phyloP scores from a whole-genome alignment of 2,113 vertebrate genomes.

The Amazona vittata region DNA sequence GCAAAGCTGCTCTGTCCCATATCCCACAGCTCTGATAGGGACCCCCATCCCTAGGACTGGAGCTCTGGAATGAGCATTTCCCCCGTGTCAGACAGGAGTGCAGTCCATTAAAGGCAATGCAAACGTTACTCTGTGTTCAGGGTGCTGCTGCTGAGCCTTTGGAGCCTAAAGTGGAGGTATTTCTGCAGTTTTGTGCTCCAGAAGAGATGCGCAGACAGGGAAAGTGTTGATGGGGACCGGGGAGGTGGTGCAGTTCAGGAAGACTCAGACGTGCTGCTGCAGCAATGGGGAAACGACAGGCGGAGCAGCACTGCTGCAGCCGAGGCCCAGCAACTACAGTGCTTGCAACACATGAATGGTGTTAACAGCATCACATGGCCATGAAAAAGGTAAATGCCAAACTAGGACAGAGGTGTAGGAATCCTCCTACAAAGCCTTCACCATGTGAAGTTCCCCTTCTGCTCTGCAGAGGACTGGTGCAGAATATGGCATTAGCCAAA shows the following conservation, averaged over 20 bases:
- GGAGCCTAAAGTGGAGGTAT: not conserved
- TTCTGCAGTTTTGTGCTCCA: not conserved
- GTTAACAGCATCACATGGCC: not conserved
- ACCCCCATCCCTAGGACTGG: not conserved
- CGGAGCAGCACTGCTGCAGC: not conserved
- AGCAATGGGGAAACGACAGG: not conserved
- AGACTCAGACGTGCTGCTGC: not conserved
- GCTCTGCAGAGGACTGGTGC: not conserved
- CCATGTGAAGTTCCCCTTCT: not conserved
- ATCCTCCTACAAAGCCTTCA: not conserved
- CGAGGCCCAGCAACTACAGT: not conserved
- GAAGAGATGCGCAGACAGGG: not conserved
- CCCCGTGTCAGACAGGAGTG: rapidly evolving
- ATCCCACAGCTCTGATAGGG: not conserved
- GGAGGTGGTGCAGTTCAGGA: not conserved
- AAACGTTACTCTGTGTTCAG: not conserved
- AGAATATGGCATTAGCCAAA: not conserved
- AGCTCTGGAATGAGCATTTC: not conserved
- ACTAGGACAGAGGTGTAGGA: not conserved
- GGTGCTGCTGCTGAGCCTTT: not conserved
- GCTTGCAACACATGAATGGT: not conserved
- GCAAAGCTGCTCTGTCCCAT: not conserved
- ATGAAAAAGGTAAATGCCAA: not conserved
- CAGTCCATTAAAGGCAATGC: not conserved
- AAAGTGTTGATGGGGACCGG: not conserved